Conservation (phyloP, 2,113 vertebrate genomes). For the Gymnogyps californianus region DNA sequence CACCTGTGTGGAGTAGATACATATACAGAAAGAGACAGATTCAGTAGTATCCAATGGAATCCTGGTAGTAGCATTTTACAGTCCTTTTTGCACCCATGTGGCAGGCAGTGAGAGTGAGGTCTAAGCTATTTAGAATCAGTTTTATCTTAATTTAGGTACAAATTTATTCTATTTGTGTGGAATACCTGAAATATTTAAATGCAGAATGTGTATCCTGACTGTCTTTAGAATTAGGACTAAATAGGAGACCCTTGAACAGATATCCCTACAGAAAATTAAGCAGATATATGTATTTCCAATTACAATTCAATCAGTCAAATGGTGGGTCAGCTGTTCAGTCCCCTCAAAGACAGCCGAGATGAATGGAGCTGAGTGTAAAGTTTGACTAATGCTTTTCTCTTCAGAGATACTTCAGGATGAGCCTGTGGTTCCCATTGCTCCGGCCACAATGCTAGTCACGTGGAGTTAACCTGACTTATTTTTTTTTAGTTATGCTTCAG, state of each 20-base stretch:
- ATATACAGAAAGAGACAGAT: neutral
- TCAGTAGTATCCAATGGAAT: neutral
- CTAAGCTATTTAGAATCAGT: neutral
- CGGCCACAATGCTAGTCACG: neutral
- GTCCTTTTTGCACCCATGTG: neutral
- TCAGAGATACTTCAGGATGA: neutral
- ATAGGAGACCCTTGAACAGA: neutral
- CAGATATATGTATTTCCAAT: neutral
- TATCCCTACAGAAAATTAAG: neutral
- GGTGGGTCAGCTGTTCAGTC: neutral
- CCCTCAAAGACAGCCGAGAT: neutral
- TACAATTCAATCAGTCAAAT: constrained; percentile 19
- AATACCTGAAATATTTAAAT: neutral
- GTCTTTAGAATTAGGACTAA: neutral
- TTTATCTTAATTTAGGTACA: neutral
- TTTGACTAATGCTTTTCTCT: constrained; percentile 31
- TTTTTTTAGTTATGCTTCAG: constrained; percentile 39
- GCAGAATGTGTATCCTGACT: neutral
- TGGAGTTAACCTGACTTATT: constrained; percentile 31
- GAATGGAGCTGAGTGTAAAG: neutral
- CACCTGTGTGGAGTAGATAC: neutral
- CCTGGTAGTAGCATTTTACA: neutral
- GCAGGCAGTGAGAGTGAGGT: neutral
- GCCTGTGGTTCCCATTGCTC: neutral
- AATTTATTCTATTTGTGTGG: neutral